phyloP scores from a whole-genome alignment of 2,797 vertebrate genomes.

The Psittacula echo region DNA sequence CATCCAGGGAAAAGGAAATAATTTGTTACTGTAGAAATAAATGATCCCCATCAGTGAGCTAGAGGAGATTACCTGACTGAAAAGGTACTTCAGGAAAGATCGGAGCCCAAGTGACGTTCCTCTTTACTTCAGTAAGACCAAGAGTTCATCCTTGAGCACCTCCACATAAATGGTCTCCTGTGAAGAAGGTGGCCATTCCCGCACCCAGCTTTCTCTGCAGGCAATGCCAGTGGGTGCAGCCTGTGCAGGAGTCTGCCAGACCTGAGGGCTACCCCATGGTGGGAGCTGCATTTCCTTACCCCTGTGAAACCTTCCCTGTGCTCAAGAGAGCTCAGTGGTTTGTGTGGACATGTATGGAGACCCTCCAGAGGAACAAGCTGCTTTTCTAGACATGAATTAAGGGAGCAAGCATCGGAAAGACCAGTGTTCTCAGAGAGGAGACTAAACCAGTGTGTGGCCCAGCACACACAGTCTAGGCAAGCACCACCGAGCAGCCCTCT shows the following conservation, averaged over 20 bases:
- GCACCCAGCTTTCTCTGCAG: not conserved
- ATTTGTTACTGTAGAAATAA: not conserved
- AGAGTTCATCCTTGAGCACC: not conserved
- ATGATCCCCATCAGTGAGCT: not conserved
- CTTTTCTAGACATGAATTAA: not conserved
- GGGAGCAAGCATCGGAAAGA: not conserved
- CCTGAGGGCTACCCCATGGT: not conserved
- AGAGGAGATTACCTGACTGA: not conserved
- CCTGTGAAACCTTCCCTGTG: rapidly evolving
- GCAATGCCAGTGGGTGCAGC: not conserved
- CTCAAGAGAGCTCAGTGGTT: not conserved
- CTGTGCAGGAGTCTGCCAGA: not conserved
- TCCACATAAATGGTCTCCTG: not conserved
- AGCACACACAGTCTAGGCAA: not conserved
- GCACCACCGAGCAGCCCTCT: not conserved
- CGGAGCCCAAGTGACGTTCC: not conserved
- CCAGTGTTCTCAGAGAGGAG: not conserved
- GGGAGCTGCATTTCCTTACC: not conserved
- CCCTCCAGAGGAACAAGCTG: not conserved
- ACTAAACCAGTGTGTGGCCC: rapidly evolving
- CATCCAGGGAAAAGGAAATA: not conserved
- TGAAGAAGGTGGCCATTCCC: not conserved
- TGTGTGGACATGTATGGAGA: rapidly evolving
- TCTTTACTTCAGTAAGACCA: not conserved
- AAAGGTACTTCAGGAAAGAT: not conserved